These are phyloP conservation scores for Asarcornis scutulata DNA, from an alignment of 2,113 vertebrate genomes.

Conservation along the genomic window DNA sequence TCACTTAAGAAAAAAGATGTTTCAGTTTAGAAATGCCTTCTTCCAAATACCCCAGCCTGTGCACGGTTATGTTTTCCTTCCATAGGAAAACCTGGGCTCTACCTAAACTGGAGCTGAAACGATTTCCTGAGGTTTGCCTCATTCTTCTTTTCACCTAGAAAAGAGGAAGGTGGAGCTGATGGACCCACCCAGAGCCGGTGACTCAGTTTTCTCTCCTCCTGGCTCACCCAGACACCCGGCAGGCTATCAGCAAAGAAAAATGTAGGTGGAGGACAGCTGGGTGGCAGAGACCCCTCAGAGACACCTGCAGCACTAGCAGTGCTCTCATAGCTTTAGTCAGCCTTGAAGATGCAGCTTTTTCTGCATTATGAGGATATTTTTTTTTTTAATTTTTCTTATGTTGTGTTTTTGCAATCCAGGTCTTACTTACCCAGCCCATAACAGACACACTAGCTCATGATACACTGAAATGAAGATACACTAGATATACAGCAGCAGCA, in stretches of 20 bases:
- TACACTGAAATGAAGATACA: background rate
- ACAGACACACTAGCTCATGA: background rate
- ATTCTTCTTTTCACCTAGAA: background rate
- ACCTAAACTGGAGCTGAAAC: background rate
- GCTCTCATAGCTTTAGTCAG: background rate
- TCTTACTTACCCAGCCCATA: background rate
- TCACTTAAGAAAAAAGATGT: background rate
- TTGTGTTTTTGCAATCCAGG: background rate
- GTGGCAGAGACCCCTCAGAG: background rate
- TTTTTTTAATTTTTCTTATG: background rate
- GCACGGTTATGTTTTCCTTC: background rate
- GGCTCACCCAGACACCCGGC: background rate
- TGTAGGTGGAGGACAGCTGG: accelerated
- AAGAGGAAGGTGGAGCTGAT: accelerated
- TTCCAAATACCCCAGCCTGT: background rate
- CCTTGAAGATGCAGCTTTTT: background rate
- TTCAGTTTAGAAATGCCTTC: background rate
- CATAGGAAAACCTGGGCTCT: background rate
- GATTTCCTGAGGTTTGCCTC: background rate
- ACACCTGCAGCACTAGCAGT: background rate
- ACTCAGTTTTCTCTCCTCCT: background rate
- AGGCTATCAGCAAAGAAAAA: background rate
- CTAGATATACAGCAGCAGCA: background rate
- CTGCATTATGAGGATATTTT: background rate
- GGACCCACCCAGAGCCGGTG: background rate